These are phyloP conservation scores for Limnephilus marmoratus DNA, from an alignment of 2,888 invertebrate species.

Conservation along the genomic window DNA sequence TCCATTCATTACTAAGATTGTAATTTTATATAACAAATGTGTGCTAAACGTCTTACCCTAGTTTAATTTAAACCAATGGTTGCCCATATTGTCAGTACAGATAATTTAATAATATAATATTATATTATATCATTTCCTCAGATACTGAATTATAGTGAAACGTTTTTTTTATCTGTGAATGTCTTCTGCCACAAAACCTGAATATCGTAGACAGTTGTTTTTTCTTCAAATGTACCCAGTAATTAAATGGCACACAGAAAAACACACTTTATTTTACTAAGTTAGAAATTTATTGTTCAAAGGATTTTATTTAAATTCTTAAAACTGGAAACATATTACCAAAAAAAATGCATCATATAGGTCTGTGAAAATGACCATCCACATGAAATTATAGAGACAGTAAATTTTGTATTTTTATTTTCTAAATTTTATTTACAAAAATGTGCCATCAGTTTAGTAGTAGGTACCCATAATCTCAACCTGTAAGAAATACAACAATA, in stretches of 20 bases:
- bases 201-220: not conserved
- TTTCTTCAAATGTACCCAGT: not conserved
- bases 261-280: not conserved
- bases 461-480: too few species aligned
- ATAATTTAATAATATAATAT: not conserved
- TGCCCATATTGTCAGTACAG: not conserved
- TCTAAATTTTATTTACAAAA: too few species aligned
- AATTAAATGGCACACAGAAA: not conserved
- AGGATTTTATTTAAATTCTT: not conserved
- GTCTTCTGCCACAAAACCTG: not conserved
- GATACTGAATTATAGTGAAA: not conserved
- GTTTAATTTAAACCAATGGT: not conserved
- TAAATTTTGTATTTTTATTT: too few species aligned
- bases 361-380: not conserved
- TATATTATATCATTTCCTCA: not conserved
- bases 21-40: too few species aligned
- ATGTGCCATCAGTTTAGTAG: too few species aligned
- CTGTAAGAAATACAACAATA: too few species aligned
- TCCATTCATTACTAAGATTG: too few species aligned
- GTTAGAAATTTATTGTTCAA: not conserved
- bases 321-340: not conserved
- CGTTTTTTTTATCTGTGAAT: not conserved
- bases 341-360: too few species aligned
- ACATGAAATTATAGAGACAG: too few species aligned
- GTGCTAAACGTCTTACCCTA: not conserved